These are phyloP conservation scores for Machaerirhynchus nigripectus DNA, from an alignment of 2,113 vertebrate species.

Conservation along the genomic window DNA sequence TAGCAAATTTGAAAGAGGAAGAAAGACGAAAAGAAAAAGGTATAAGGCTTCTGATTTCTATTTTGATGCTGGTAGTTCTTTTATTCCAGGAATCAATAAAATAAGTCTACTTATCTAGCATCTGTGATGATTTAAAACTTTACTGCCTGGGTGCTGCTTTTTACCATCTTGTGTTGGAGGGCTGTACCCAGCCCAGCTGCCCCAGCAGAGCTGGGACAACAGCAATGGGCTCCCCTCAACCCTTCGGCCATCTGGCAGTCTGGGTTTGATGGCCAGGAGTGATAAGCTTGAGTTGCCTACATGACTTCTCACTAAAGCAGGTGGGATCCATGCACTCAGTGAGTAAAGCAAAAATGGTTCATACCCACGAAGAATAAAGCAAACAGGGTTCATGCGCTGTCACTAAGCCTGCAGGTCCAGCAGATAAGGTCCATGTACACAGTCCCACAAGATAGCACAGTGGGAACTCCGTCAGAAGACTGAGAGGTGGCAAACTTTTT, in stretches of 20 bases:
- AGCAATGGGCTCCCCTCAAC: neutral
- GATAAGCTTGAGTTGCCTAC: neutral
- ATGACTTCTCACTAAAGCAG: neutral
- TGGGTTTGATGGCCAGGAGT: neutral
- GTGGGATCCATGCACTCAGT: too few relatives aligned
- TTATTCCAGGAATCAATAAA: neutral
- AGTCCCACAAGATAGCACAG: neutral
- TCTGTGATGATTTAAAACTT: neutral
- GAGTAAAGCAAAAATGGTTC: neutral
- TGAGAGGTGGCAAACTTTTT: neutral
- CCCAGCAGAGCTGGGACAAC: neutral
- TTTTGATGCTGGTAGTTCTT: neutral
- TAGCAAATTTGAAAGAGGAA: neutral
- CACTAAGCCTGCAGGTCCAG: neutral
- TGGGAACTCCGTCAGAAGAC: neutral
- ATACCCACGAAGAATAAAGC: neutral
- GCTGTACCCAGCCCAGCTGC: neutral
- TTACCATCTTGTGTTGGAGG: neutral
- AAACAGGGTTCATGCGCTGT: accelerated
- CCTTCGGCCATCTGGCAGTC: accelerated
- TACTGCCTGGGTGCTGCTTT: neutral
- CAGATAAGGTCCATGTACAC: neutral
- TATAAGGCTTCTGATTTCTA: neutral
- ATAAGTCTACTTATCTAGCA: neutral
- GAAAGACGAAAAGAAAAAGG: neutral